A percentile compares a stretch with the other conserved stretches of the same genome.
Conservation (phyloP, 2,888 invertebrate genomes). For the Bruchidius siliquastri region DNA sequence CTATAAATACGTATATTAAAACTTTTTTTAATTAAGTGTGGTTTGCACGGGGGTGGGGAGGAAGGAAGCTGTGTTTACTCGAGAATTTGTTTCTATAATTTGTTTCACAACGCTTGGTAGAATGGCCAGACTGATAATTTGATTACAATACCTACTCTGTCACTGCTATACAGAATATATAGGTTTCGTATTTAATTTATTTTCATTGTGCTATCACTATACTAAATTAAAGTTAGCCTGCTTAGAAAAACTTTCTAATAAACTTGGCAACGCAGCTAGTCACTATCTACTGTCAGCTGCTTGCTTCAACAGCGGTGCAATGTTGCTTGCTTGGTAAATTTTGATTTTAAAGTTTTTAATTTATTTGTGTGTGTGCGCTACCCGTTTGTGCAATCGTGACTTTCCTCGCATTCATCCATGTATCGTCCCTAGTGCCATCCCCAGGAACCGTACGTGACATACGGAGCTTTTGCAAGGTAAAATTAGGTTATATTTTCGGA, state of each 20-base stretch:
- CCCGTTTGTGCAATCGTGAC: neutral
- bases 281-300: conserved; percentile 57
- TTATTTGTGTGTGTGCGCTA: conserved; percentile 41
- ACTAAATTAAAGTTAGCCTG: neutral
- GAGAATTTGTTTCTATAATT: no score
- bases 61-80: no score
- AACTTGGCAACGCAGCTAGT: conserved; percentile 31
- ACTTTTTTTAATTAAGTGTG: no score
- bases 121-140: no score
- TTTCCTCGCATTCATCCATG: neutral
- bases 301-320: conserved; percentile 65
- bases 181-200: no score
- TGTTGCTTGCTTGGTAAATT: conserved; percentile 49
- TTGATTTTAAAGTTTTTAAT: conserved; percentile 45
- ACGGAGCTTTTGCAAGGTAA: neutral
- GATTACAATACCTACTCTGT: no score
- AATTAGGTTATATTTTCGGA: neutral
- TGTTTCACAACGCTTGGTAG: no score
- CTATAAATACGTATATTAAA: no score
- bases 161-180: no score
- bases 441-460: neutral
- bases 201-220: no score
- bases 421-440: neutral
- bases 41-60: no score
- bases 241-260: conserved; percentile 16